Base-by-base conservation (phyloP, 1,140 invertebrate species). In the Acromyrmex charruanus region DNA sequence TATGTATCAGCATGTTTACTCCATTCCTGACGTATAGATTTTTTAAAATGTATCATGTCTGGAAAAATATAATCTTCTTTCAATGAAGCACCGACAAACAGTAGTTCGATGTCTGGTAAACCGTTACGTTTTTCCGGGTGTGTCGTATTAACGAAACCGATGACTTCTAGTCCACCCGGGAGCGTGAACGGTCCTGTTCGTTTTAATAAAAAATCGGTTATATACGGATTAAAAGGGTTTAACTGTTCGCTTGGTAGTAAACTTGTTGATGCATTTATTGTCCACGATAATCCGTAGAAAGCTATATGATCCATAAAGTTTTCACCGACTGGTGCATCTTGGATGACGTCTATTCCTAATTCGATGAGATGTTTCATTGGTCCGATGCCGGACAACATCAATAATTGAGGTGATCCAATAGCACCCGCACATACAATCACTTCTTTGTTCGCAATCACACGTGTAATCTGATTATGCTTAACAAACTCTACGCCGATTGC, bases 61-160 rank as follows among this genome's bases (percentile, higher is more conserved):
- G 95, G 95, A 86, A 96, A 96, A 0, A 9, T 0, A 16, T 25
- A 44, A 2, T 69, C 14, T 25, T 96, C 94, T 63, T 95, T 96
- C 31, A 97, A 91, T 10, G 96, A 96, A 0, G 95, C 95, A 21
- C 94, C 94, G 4, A 96, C 95, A 89, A 97, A 97, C 6, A 98
- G 95, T 12, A 98, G 91, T 92, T 98, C 97, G 79, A 98, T 96
- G 88, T 98, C 97, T 0, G 98, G 97, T 95, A 97, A 97, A 44
- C 96, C 97, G 66, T 96, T 95, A 9, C 93, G 93, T 53, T 97
- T 95, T 2, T 96, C 94, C 51, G 96, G 96, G 86, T 97, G 96
- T 89, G 97, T 96, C 14, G 97, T 95, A 86, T 98, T 97, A 87
- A 97, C 95, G 90, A 98, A 98, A 1, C 97, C 96, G 0, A 98